These are phyloP conservation scores for Haplotaxodon microlepis DNA, from an alignment of 2,113 vertebrate genomes.

Conservation along the genomic window DNA sequence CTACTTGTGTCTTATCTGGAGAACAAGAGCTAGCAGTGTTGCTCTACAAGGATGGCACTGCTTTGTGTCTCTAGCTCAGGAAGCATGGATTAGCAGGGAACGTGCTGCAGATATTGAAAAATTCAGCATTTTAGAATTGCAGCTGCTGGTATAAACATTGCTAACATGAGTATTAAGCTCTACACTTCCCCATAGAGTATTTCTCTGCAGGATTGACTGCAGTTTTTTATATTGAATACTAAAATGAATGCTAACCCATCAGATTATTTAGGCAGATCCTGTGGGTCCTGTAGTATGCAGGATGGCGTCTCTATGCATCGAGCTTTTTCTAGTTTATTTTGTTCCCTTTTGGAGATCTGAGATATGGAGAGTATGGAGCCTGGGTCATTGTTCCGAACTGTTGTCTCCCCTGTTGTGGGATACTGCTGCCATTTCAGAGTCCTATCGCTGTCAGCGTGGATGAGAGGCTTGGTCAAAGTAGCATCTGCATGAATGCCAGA, in stretches of 20 bases:
- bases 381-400: background rate
- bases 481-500: background rate
- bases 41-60: background rate
- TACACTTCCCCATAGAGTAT: background rate
- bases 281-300: background rate
- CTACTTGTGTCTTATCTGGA: background rate
- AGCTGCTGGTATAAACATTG: background rate
- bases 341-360: background rate
- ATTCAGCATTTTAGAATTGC: background rate
- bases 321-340: background rate
- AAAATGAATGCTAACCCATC: background rate
- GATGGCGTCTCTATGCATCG: rapidly evolving
- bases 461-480: background rate
- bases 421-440: background rate
- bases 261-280: background rate
- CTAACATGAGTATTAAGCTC: background rate
- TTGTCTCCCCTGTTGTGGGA: background rate
- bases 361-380: background rate
- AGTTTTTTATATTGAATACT: background rate
- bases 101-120: background rate
- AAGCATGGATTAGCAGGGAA: background rate
- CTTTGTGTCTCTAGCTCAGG: background rate
- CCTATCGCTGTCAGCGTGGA: background rate
- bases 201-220: background rate
- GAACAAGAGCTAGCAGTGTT: background rate